These are phyloP conservation scores for Drosophila merina DNA, from an alignment of 2,888 invertebrate genomes.

Conservation along the genomic window DNA sequence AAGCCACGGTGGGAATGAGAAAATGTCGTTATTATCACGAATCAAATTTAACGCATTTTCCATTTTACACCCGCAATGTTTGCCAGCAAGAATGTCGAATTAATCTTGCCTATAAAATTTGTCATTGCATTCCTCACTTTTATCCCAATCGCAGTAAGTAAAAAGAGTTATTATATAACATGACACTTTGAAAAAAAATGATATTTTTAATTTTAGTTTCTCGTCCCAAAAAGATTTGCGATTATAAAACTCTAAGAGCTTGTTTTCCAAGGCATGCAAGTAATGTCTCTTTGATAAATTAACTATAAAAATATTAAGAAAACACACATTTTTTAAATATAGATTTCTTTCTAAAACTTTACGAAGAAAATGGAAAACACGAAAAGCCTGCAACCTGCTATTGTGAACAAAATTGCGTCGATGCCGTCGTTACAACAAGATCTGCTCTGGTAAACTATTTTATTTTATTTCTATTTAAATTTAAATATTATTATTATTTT, in stretches of 20 bases:
- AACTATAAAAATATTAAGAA: too few relatives aligned
- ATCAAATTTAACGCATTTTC: constrained; percentile 82
- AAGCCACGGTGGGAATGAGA: constrained; percentile 77
- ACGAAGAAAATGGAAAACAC: constrained; percentile 41
- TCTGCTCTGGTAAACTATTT: constrained; percentile 51
- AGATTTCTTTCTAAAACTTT: constrained; percentile 60
- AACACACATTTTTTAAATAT: constrained; percentile 3
- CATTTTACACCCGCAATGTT: constrained; percentile 81
- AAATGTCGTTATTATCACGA: constrained; percentile 82
- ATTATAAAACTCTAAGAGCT: constrained; percentile 68
- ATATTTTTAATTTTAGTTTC: constrained; percentile 56
- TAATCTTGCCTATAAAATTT: constrained; percentile 78
- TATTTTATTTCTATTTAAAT: background rate
- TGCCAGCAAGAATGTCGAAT: constrained; percentile 83
- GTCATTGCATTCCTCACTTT: constrained; percentile 84
- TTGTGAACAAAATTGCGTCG: constrained; percentile 81
- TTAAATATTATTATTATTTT: background rate
- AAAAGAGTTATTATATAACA: background rate
- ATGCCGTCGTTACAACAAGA: constrained; percentile 69
- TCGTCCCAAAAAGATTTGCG: constrained; percentile 78
- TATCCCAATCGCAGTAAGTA: constrained; percentile 82
- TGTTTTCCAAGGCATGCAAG: constrained; percentile 77
- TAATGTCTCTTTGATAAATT: constrained; percentile 26
- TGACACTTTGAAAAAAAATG: background rate
- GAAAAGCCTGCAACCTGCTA: constrained; percentile 59